These are phyloP conservation scores for Aethina tumida DNA, from an alignment of 1,140 invertebrate genomes.

Conservation along the genomic window DNA sequence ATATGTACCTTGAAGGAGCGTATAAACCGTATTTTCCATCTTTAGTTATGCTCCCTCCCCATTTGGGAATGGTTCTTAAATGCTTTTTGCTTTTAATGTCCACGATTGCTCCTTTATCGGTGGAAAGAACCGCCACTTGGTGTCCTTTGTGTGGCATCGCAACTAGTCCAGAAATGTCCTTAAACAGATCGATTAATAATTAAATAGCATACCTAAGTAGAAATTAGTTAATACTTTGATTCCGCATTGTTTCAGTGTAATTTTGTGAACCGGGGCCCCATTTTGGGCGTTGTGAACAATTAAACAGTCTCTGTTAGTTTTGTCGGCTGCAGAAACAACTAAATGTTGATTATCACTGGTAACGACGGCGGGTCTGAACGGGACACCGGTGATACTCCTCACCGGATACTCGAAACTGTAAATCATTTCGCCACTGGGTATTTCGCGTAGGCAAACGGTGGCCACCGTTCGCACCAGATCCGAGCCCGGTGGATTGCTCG, in stretches of 20 bases:
- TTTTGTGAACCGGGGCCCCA: slow-evolving; percentile 70
- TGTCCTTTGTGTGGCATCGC: slow-evolving; percentile 72
- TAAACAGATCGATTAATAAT: slow-evolving; percentile 12
- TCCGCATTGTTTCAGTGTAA: slow-evolving; percentile 50
- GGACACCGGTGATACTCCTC: slow-evolving; percentile 51
- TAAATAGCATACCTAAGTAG: not conserved
- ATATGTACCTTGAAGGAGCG: slow-evolving; percentile 62
- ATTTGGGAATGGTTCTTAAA: slow-evolving; percentile 65
- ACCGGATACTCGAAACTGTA: slow-evolving; percentile 75
- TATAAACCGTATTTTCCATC: slow-evolving; percentile 89
- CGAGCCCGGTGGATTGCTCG: slow-evolving; percentile 45
- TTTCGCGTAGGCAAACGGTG: slow-evolving; percentile 52
- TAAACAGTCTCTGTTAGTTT: slow-evolving; percentile 71
- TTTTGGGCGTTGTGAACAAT: slow-evolving; percentile 76
- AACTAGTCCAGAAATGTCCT: slow-evolving; percentile 58
- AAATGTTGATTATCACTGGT: slow-evolving; percentile 73
- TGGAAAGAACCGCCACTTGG: slow-evolving; percentile 78
- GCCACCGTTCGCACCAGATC: slow-evolving; percentile 52
- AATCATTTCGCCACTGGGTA: slow-evolving; percentile 65
- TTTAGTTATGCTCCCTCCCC: slow-evolving; percentile 71
- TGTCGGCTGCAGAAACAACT: slow-evolving; percentile 70
- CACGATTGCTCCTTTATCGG: slow-evolving; percentile 80
- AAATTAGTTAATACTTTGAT: slow-evolving; percentile 47
- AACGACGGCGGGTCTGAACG: slow-evolving; percentile 62
- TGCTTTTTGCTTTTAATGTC: slow-evolving; percentile 74